phyloP scores from a whole-genome alignment of 2,113 vertebrate genomes.

The Macrotis lagotis region DNA sequence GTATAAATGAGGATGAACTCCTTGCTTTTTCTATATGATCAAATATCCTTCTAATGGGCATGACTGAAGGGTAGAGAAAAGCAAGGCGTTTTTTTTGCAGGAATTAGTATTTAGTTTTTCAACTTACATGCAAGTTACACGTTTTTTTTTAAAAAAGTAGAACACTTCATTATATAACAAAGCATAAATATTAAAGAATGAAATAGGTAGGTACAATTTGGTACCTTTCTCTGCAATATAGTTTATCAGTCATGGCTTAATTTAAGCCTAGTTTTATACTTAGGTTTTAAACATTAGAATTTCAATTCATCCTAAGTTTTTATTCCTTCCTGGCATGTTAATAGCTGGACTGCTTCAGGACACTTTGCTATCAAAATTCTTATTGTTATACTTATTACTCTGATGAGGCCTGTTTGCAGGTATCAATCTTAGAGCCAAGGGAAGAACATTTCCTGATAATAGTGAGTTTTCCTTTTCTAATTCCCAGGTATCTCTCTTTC shows the following conservation, averaged over 20 bases:
- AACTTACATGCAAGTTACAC: no score
- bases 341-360: background rate
- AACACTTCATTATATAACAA: background rate
- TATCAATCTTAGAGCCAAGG: constrained; percentile 11
- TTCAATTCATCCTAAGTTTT: constrained; percentile 12
- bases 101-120: no score
- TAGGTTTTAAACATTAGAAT: constrained; percentile 18
- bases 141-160: background rate
- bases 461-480: constrained; percentile 3
- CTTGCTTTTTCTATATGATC: background rate
- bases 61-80: background rate
- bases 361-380: background rate
- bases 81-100: no score
- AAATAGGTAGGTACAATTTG: background rate
- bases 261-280: constrained; percentile 5
- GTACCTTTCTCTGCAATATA: background rate
- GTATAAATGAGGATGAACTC: background rate
- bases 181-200: background rate
- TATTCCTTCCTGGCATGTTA: background rate
- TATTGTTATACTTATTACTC: constrained; percentile 6
- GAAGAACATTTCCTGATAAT: background rate
- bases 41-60: background rate
- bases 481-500: constrained; percentile 20
- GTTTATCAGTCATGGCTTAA: constrained; percentile 28
- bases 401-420: constrained; percentile 24